Evolutionary conservation across 2,797 vertebrate species (phyloP), one percentile per base, ranked within the genome.

Genomic region (Diceros bicornis): DNA sequence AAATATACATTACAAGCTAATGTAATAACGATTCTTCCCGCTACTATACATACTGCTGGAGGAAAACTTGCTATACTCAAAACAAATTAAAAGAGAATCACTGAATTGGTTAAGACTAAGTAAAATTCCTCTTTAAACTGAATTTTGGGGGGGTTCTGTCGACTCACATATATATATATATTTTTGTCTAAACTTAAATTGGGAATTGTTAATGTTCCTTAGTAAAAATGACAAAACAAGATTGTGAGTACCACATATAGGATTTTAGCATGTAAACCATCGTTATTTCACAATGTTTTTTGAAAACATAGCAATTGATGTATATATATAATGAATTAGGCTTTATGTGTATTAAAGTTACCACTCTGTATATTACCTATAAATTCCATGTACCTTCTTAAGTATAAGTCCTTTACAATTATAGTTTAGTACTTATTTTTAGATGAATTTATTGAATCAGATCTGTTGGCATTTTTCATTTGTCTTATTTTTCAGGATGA

Each of bases 341-440:
- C 17, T 59, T 69, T 44, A 50, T 59, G 17, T 47, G 10, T 25
- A 14, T 69, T 81, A 57, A 47, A 21, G 0, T 77, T 89, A 85
- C 27, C 1, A 37, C 18, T 71, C 3, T 25, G 20, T 62, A 52
- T 23, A 57, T 82, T 59, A 55, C 44, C 93, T 94, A 84, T 86
- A 89, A 61, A n/a, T 44, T 68, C 25, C 23, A 82, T n/a, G 9
- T 23, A 29, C n/a, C 17, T 55, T 94, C 16, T 69, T 77, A 75
- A 41, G 2, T 12, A 6, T 75, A 83, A 17, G 13, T 62, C 4
- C 10, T 93, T 92, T 92, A 52, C 0, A 72, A 37, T 44, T 27
- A 27, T 61, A 71, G 55, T 10, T 92, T 94, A 88, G 77, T 92
- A 57, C 1, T 64, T 79, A 37, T 41, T 96, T 87, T 88, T 88